Percentiles rank a stretch among this genome's conserved stretches.
These are phyloP conservation scores for Drosophila ochracea DNA, from an alignment of 2,888 invertebrate species.

Conservation along the genomic window DNA sequence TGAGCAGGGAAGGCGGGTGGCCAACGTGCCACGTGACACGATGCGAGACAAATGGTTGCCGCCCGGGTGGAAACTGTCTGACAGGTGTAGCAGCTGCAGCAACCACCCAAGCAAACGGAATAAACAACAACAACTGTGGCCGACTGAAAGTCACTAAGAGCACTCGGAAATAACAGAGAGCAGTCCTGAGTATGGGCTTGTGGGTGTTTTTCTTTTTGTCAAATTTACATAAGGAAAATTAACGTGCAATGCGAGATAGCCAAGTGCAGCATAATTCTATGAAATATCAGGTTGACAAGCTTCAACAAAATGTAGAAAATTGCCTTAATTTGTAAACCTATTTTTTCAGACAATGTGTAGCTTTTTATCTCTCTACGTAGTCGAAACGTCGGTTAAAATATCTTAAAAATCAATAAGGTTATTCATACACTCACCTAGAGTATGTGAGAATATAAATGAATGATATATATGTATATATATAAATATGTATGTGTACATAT, in stretches of 20 bases:
- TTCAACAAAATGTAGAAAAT: neutral
- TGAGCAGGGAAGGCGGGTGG: slow-evolving; percentile 34
- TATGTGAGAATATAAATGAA: neutral
- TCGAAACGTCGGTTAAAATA: neutral
- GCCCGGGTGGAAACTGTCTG: slow-evolving; percentile 60
- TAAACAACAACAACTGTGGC: slow-evolving; percentile 27
- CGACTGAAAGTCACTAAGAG: slow-evolving; percentile 61
- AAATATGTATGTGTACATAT: neutral
- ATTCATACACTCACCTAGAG: neutral
- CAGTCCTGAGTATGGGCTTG: neutral
- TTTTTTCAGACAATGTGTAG: neutral
- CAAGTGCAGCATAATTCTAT: slow-evolving; percentile 15
- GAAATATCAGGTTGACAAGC: neutral
- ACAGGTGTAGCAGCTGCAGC: slow-evolving; percentile 55
- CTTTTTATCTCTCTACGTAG: neutral
- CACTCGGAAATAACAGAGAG: slow-evolving; percentile 59
- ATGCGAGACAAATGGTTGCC: slow-evolving; percentile 69
- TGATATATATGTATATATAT: neutral
- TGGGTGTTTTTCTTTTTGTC: neutral
- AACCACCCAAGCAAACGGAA: slow-evolving; percentile 14
- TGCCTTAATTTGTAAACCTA: neutral
- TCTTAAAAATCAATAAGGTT: neutral
- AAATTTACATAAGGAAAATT: slow-evolving; percentile 76
- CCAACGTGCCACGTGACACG: slow-evolving; percentile 17
- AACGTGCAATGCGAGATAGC: slow-evolving; percentile 65